Conservation (phyloP, 2,113 vertebrate genomes). For the Pantherophis guttatus region DNA sequence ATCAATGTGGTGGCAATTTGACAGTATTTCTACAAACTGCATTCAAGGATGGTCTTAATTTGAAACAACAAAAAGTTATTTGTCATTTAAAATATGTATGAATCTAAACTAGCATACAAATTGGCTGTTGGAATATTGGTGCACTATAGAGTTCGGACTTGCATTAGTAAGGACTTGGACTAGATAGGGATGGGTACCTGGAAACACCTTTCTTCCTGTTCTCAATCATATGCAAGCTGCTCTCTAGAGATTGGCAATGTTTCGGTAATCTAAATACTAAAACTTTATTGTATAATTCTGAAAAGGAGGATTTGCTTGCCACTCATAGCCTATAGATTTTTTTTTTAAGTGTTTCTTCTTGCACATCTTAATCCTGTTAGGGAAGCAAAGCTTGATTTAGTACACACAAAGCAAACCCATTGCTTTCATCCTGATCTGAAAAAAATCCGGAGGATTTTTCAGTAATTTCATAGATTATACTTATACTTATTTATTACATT, state of each 20-base stretch:
- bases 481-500: background rate
- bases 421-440: background rate
- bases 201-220: background rate
- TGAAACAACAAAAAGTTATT: background rate
- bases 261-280: background rate
- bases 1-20: slow-evolving; percentile 21
- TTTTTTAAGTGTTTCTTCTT: background rate
- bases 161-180: background rate
- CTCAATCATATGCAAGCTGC: background rate
- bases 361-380: background rate
- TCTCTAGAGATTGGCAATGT: background rate
- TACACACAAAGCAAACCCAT: background rate
- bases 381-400: background rate
- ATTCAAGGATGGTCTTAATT: background rate
- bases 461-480: background rate
- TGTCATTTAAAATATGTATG: background rate
- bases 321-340: too few species aligned
- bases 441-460: background rate
- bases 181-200: background rate
- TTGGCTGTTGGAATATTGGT: background rate
- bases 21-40: background rate
- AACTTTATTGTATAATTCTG: background rate
- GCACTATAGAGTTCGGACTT: background rate
- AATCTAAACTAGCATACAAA: background rate
- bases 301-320: background rate